Percentiles rank a stretch among this genome's conserved stretches.
These are phyloP conservation scores for Drosophila hamatofila DNA, from an alignment of 2,888 invertebrate species.

Conservation along the genomic window DNA sequence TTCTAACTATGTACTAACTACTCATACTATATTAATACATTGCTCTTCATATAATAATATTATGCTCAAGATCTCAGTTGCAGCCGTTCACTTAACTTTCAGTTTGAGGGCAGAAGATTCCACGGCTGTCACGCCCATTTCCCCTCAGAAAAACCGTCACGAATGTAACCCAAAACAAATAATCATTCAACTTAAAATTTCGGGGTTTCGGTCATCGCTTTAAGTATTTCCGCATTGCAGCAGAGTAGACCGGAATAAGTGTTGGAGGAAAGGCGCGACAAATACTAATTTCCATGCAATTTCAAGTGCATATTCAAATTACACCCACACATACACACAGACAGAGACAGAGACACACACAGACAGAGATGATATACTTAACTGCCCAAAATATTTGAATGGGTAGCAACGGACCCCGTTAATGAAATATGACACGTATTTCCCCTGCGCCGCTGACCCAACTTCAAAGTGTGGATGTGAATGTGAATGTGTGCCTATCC, in stretches of 20 bases:
- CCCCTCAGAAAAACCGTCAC: constrained; percentile 31
- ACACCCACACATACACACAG: constrained; percentile 42
- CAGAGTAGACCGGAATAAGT: constrained; percentile 58
- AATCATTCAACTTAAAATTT: constrained; percentile 34
- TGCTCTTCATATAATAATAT: no score
- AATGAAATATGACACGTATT: constrained; percentile 76
- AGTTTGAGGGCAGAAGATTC: neutral
- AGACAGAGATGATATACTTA: constrained; percentile 41
- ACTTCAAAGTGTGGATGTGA: constrained; percentile 32
- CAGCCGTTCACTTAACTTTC: neutral
- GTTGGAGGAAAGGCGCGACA: constrained; percentile 55
- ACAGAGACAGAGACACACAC: constrained; percentile 9
- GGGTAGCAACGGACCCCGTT: constrained; percentile 60
- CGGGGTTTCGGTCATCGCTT: constrained; percentile 32
- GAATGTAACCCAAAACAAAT: constrained; percentile 63
- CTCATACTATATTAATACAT: no score
- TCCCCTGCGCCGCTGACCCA: constrained; percentile 62
- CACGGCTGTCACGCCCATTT: constrained; percentile 34
- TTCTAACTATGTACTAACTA: no score
- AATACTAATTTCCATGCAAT: constrained; percentile 70
- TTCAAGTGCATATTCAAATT: constrained; percentile 78
- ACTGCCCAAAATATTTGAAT: constrained; percentile 63
- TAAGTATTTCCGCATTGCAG: constrained; percentile 63
- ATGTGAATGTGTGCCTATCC: no score
- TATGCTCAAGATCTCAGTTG: no score